phyloP scores from a whole-genome alignment of 2,113 vertebrate genomes.

The Hippocampus abdominalis region DNA sequence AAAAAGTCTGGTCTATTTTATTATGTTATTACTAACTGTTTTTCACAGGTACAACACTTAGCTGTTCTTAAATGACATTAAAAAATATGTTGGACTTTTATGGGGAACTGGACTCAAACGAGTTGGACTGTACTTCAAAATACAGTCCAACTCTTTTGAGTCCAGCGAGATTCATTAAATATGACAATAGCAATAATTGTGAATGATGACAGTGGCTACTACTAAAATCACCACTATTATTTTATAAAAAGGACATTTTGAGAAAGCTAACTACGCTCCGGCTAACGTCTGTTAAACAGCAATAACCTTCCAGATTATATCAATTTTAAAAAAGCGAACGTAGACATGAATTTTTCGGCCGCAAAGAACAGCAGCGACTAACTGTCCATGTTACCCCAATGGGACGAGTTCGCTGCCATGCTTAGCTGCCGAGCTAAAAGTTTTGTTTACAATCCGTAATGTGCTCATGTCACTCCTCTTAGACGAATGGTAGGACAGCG shows the following conservation, averaged over 20 bases:
- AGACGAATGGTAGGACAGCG: fast-evolving
- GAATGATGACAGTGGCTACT: too few relatives aligned
- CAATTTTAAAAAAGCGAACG: neutral
- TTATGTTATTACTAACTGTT: too few relatives aligned
- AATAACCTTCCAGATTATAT: neutral
- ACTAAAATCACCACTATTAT: too few relatives aligned
- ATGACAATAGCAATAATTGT: too few relatives aligned
- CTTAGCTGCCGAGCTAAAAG: constrained; percentile 60
- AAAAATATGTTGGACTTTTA: too few relatives aligned
- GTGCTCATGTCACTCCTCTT: constrained; percentile 46
- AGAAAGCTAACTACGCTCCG: constrained; percentile 15
- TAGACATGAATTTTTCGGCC: neutral
- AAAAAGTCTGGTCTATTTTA: too few relatives aligned
- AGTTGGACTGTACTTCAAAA: too few relatives aligned
- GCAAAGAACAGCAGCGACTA: neutral
- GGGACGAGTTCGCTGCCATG: constrained; percentile 12
- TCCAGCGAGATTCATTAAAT: too few relatives aligned
- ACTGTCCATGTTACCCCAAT: neutral
- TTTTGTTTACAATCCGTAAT: constrained; percentile 65
- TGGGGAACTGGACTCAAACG: too few relatives aligned
- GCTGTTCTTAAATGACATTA: too few relatives aligned
- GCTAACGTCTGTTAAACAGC: constrained; percentile 15
- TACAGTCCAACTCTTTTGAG: too few relatives aligned
- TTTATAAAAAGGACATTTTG: neutral
- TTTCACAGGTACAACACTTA: too few relatives aligned